Evolutionary conservation across 1,140 invertebrate genomes (phyloP).

Genomic region (Himalopsyche phryganea): DNA sequence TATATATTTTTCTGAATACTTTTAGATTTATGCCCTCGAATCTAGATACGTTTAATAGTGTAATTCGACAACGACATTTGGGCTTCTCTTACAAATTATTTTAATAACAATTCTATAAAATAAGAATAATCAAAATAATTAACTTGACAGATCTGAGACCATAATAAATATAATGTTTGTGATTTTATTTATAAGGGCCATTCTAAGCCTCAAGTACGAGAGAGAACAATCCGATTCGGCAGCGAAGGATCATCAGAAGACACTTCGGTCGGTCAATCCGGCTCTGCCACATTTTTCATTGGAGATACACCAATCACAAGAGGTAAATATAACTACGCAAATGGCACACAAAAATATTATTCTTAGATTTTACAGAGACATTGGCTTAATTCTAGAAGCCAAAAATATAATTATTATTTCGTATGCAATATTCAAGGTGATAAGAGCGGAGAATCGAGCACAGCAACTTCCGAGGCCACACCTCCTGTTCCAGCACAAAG

Average conservation of each 20-base stretch:
- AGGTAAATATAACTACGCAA: slow-evolving; percentile 36
- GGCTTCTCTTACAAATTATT: too few relatives aligned
- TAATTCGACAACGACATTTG: too few relatives aligned
- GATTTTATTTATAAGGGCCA: slow-evolving; percentile 9
- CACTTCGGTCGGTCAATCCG: slow-evolving; percentile 43
- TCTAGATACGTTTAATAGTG: too few relatives aligned
- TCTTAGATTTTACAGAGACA: not conserved
- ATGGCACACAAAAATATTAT: not conserved
- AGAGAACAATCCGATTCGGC: slow-evolving; percentile 51
- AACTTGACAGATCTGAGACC: too few relatives aligned
- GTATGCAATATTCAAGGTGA: slow-evolving; percentile 21
- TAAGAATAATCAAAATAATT: too few relatives aligned
- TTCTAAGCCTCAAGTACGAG: slow-evolving; percentile 42
- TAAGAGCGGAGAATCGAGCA: slow-evolving; percentile 12
- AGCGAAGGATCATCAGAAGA: slow-evolving; percentile 47
- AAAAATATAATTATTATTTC: too few relatives aligned
- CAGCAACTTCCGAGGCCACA: slow-evolving; percentile 10
- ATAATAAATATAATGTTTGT: too few relatives aligned
- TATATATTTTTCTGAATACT: too few relatives aligned
- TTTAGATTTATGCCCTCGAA: too few relatives aligned
- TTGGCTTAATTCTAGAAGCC: too few relatives aligned
- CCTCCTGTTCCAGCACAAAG: slow-evolving; percentile 29
- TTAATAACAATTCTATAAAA: too few relatives aligned
- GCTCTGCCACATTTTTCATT: slow-evolving; percentile 46
- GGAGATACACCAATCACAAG: slow-evolving; percentile 49